Evolutionary conservation across 2,113 vertebrate species (phyloP).

Genomic region (Helogale parvula): DNA sequence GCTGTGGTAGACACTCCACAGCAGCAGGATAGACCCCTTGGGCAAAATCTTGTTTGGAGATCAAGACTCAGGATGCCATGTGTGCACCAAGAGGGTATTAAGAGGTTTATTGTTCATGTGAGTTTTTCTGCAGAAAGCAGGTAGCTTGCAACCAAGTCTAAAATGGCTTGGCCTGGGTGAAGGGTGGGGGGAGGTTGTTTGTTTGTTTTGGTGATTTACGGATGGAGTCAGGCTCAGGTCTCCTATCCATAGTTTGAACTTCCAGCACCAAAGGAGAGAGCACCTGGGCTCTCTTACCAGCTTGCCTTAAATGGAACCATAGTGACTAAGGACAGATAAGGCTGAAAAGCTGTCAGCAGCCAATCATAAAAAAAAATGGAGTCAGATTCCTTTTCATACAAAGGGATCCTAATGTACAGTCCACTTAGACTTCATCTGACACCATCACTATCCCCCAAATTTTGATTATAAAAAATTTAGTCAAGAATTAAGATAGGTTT

Average conservation of each 20-base stretch:
- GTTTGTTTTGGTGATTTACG: background rate
- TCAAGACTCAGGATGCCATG: background rate
- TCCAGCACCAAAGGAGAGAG: background rate
- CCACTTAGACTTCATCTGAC: background rate
- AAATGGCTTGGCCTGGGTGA: background rate
- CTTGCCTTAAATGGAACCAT: background rate
- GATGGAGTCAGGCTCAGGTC: background rate
- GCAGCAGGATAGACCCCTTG: fast-evolving
- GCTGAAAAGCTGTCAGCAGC: background rate
- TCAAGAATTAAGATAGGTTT: background rate
- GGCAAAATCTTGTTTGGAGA: background rate
- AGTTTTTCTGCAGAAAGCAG: background rate
- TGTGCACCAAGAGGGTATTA: background rate
- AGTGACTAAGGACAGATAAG: background rate
- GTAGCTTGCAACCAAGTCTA: background rate
- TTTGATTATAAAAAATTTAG: background rate
- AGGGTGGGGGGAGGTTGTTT: no score
- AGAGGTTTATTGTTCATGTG: background rate
- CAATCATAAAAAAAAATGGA: background rate
- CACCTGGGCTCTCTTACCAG: background rate
- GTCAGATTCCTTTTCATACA: background rate
- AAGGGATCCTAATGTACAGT: background rate
- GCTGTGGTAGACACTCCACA: background rate
- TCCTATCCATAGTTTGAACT: background rate
- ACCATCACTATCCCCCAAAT: background rate